A percentile compares a stretch with the other conserved stretches of the same genome.
Evolutionary conservation across 2,113 vertebrate genomes (phyloP).

Genomic region (Channa maculata): DNA sequence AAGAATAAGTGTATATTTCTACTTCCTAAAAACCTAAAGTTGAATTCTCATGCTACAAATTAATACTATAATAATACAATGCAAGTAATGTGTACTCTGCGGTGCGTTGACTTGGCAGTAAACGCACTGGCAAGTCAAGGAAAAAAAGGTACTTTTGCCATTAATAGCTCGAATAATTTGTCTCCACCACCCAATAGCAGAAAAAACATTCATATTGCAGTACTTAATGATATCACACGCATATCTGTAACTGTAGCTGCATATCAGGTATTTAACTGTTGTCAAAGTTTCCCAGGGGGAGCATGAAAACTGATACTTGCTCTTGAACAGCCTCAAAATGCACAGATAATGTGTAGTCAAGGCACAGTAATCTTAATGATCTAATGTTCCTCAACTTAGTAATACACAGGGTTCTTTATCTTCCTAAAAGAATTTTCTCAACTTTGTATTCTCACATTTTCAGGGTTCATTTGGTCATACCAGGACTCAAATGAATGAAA

Average conservation of each 20-base stretch:
- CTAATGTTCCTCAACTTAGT: background rate
- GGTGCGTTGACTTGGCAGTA: too few species aligned
- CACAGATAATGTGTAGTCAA: background rate
- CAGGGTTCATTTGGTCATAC: conserved; percentile 78
- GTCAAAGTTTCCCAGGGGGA: too few species aligned
- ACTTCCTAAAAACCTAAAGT: too few species aligned
- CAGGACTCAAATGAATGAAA: conserved; percentile 86
- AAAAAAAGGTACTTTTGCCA: too few species aligned
- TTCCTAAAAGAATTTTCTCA: conserved; percentile 35
- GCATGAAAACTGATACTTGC: background rate
- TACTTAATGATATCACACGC: conserved; percentile 22
- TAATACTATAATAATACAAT: too few species aligned
- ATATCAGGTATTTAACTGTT: background rate
- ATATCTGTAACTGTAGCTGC: conserved; percentile 31
- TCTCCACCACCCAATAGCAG: background rate
- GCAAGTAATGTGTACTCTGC: too few species aligned
- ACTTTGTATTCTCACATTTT: conserved; percentile 83
- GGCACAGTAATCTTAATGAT: background rate
- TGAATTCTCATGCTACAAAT: too few species aligned
- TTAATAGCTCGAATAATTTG: too few species aligned
- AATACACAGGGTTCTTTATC: too few species aligned
- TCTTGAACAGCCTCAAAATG: background rate
- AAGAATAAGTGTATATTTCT: too few species aligned
- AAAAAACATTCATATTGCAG: background rate
- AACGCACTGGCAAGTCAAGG: too few species aligned